These are phyloP conservation scores for Trialeurodes vaporariorum DNA, from an alignment of 1,140 invertebrate genomes.

Conservation along the genomic window DNA sequence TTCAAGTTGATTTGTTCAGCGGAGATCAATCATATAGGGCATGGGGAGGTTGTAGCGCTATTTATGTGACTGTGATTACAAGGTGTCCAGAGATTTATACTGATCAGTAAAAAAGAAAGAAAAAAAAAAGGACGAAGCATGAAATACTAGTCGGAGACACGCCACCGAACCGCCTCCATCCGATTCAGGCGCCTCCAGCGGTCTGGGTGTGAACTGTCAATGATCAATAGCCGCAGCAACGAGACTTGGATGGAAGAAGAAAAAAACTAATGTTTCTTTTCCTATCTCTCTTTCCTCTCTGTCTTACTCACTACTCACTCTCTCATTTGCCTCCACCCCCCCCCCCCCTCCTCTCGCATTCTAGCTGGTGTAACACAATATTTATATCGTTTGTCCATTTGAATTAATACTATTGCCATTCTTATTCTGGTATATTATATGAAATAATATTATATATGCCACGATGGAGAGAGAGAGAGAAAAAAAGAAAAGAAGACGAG, in stretches of 20 bases:
- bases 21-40: not conserved
- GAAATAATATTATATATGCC: not conserved
- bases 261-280: not conserved
- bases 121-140: too few relatives aligned
- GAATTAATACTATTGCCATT: conserved; percentile 1
- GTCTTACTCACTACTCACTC: too few relatives aligned
- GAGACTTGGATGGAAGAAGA: not conserved
- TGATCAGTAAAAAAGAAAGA: not conserved
- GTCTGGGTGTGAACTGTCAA: not conserved
- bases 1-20: not conserved
- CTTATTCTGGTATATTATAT: not conserved
- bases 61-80: not conserved
- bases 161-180: not conserved
- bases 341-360: not conserved
- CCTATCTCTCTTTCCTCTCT: not conserved
- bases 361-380: not conserved
- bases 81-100: not conserved
- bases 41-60: not conserved
- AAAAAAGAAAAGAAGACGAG: too few relatives aligned
- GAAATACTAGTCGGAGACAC: not conserved
- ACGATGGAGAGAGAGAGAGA: not conserved
- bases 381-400: not conserved
- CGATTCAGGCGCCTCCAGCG: not conserved
- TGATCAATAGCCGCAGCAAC: not conserved
- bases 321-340: too few relatives aligned